Percentiles rank a stretch among this genome's conserved stretches.
These are phyloP conservation scores for Myripristis jacobus DNA, from an alignment of 2,797 vertebrate genomes.

Conservation along the genomic window DNA sequence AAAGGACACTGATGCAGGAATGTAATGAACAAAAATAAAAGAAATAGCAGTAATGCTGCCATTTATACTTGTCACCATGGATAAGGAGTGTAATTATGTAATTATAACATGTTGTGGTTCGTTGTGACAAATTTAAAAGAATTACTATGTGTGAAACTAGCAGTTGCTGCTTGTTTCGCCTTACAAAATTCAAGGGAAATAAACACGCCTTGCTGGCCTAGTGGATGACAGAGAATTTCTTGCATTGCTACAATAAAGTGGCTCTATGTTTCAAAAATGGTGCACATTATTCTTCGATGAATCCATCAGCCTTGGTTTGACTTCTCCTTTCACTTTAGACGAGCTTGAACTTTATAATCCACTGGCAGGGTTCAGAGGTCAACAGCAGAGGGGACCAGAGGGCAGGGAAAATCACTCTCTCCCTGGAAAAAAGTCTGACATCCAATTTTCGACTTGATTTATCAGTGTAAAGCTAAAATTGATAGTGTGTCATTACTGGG, in stretches of 20 bases:
- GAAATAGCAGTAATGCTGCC: no score
- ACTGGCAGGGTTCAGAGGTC: conserved; percentile 92
- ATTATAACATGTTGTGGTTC: no score
- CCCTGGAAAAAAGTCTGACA: conserved; percentile 92
- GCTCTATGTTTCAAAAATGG: conserved; percentile 24
- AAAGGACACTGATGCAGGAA: background rate
- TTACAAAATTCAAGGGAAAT: background rate
- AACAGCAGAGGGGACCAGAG: conserved; percentile 84
- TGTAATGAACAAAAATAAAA: background rate
- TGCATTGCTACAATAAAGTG: conserved; percentile 7
- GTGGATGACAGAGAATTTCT: conserved; percentile 6
- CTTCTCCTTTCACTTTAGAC: conserved; percentile 86
- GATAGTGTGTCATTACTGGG: conserved; percentile 97
- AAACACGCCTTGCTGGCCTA: background rate
- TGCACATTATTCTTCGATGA: conserved; percentile 77
- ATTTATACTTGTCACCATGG: no score
- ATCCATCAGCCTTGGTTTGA: conserved; percentile 85
- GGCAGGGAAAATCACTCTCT: conserved; percentile 90
- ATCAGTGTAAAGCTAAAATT: conserved; percentile 99
- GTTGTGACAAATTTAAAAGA: no score
- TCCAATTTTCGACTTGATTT: conserved; percentile 99
- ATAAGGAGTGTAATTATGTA: no score
- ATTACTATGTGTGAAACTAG: background rate
- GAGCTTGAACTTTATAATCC: conserved; percentile 94
- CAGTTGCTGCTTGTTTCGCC: conserved; percentile 4